phyloP scores from a whole-genome alignment of 1,140 invertebrate species.

The Hetaerina americana region DNA sequence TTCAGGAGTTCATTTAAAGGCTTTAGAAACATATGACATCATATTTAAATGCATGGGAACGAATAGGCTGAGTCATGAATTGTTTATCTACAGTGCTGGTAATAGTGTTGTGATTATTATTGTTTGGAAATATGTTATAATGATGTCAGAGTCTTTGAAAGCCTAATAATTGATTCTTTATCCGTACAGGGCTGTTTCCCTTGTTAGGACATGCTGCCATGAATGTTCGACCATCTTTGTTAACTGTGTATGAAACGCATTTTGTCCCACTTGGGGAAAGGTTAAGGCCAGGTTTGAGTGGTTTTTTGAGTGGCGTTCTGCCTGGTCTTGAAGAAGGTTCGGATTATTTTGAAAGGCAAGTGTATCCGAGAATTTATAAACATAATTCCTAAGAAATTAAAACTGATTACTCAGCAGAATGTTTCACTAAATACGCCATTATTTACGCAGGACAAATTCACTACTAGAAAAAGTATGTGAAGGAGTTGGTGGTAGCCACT shows the following conservation, averaged over 20 bases:
- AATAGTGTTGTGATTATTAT: constrained; percentile 18
- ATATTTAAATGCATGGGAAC: constrained; percentile 86
- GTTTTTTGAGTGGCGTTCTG: constrained; percentile 71
- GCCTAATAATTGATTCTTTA: constrained; percentile 17
- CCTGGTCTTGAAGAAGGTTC: constrained; percentile 83
- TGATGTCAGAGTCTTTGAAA: background rate
- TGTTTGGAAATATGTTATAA: constrained; percentile 4
- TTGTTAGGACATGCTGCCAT: constrained; percentile 80
- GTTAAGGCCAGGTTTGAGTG: constrained; percentile 71
- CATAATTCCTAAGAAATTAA: background rate
- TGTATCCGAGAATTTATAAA: constrained; percentile 2
- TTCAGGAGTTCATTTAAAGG: constrained; percentile 84
- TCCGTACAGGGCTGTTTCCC: constrained; percentile 71
- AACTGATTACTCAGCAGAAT: background rate
- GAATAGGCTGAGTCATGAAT: constrained; percentile 64
- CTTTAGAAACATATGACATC: constrained; percentile 85
- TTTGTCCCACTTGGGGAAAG: constrained; percentile 73
- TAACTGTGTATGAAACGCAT: constrained; percentile 85
- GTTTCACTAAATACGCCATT: constrained; percentile 9
- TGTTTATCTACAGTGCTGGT: constrained; percentile 77
- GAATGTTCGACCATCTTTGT: constrained; percentile 70
- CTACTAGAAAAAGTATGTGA: constrained; percentile 67
- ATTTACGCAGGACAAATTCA: constrained; percentile 48
- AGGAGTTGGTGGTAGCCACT: constrained; percentile 63
- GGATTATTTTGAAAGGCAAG: constrained; percentile 71